Conservation (phyloP, 2,113 vertebrate genomes). For the Brienomyrus brachyistius region DNA sequence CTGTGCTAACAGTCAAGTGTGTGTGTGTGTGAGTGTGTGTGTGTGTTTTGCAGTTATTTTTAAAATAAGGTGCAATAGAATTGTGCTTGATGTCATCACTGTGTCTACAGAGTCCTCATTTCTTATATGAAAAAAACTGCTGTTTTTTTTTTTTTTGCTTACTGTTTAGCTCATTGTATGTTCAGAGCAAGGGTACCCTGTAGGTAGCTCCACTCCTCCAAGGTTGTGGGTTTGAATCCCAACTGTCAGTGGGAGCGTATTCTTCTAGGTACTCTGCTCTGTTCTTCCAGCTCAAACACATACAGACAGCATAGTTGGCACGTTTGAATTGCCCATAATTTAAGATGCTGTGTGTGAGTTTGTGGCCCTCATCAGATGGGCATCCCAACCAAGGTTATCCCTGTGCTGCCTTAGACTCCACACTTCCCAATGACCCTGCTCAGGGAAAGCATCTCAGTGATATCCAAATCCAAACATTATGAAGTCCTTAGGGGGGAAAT, state of each 20-base stretch:
- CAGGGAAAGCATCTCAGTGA: not conserved
- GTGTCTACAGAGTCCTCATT: not conserved
- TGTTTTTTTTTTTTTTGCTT: not conserved
- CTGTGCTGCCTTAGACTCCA: not conserved
- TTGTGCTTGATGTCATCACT: not conserved
- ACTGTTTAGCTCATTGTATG: not conserved
- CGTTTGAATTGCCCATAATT: not conserved
- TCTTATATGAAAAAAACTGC: not conserved
- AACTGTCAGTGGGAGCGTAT: not conserved
- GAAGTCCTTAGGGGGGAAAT: not conserved
- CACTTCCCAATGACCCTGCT: not conserved
- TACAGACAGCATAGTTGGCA: not conserved
- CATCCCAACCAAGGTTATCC: not conserved
- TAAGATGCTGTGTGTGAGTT: not conserved
- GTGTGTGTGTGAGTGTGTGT: not conserved
- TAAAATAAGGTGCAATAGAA: constrained; percentile 17
- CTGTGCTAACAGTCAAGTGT: constrained; percentile 36
- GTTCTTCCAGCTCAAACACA: not conserved
- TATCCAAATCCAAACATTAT: not conserved
- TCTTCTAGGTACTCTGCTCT: not conserved
- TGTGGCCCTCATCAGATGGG: not conserved
- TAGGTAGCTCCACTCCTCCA: not conserved
- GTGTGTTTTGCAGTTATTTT: constrained; percentile 36
- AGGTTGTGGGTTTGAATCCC: not conserved
- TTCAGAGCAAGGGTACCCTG: not conserved